Evolutionary conservation across 2,888 invertebrate species (phyloP).

Genomic region (Fragum whitleyi): DNA sequence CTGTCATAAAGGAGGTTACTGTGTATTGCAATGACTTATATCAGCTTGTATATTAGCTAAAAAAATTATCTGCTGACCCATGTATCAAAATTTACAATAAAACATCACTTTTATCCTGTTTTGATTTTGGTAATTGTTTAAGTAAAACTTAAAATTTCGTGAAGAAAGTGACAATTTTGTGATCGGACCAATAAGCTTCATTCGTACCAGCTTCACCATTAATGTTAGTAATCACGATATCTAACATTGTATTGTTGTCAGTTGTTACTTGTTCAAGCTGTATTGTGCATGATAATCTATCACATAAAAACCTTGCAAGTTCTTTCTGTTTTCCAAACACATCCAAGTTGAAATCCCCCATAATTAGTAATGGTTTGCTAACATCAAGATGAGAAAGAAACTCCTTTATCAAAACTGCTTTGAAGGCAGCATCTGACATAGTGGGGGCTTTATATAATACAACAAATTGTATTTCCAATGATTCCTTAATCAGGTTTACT

Average conservation of each 20-base stretch:
- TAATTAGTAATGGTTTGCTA: background rate
- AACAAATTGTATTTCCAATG: background rate
- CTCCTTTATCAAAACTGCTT: background rate
- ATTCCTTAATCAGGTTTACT: too few relatives aligned
- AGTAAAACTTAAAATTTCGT: too few relatives aligned
- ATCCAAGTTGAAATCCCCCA: slow-evolving; percentile 16
- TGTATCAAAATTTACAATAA: too few relatives aligned
- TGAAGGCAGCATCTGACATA: background rate
- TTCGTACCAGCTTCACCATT: background rate
- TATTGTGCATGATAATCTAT: background rate
- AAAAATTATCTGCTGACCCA: too few relatives aligned
- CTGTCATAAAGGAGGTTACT: too few relatives aligned
- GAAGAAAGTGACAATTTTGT: too few relatives aligned
- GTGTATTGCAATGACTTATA: too few relatives aligned
- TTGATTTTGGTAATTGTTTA: too few relatives aligned
- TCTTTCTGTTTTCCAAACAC: background rate
- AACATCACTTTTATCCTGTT: too few relatives aligned
- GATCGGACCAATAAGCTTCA: slow-evolving; percentile 31
- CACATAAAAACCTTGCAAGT: background rate
- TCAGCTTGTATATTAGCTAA: too few relatives aligned
- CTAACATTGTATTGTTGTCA: slow-evolving; percentile 2
- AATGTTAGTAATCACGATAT: slow-evolving; percentile 6
- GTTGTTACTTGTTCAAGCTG: slow-evolving; percentile 10
- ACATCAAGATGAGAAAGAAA: background rate
- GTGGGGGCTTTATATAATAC: slow-evolving; percentile 15